Evolutionary conservation across 2,888 invertebrate genomes (phyloP), one percentile per base, ranked within the genome.

Genomic region (Plusia festucae): DNA sequence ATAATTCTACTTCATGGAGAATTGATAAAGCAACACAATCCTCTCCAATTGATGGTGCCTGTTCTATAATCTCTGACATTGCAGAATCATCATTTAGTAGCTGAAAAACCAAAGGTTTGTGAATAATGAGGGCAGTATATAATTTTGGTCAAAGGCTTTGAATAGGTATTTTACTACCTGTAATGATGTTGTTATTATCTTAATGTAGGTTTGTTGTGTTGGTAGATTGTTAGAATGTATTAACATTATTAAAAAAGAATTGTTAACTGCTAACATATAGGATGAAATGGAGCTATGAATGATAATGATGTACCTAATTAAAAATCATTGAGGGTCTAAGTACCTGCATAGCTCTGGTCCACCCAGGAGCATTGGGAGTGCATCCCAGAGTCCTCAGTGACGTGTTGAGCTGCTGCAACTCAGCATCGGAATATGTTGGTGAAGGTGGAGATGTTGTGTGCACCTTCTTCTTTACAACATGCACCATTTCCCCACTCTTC

Each of bases 1-100:
- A 92, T n/a, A 98, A 90, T 81, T 97, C 97, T 18, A 97, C 97
- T 87, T 98, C 97, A 84, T 97, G 97, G 15, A 98, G 94, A 77
- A 98, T 96, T 0, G 97, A 97, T 32, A 97, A 91, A 0, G 97
- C 97, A 15, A 97, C 96, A 46, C 97, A 97, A 86, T 98, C 97
- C 40, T 97, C 96, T 0, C 95, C 95, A 13, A 98, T 91, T 0
- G 96, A 96, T 8, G 97, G 97, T 0, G 96, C 96, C 27, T 96
- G 96, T 52, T 96, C 96, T 57, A 97, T 95, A 15, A 98, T 96
- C 86, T 97, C 97, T 67, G 97, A 96, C 83, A 97, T 92, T 8
- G 91, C 90, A 6, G 92, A 84, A 58, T 94, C 94, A 40, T 95
- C 93, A 82, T 94, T 94, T 52, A 95, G 80, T 5, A 94, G 82